Evolutionary conservation across 2,888 invertebrate species (phyloP), one percentile per base, ranked within the genome.

Genomic region (Chrysina gloriosa): DNA sequence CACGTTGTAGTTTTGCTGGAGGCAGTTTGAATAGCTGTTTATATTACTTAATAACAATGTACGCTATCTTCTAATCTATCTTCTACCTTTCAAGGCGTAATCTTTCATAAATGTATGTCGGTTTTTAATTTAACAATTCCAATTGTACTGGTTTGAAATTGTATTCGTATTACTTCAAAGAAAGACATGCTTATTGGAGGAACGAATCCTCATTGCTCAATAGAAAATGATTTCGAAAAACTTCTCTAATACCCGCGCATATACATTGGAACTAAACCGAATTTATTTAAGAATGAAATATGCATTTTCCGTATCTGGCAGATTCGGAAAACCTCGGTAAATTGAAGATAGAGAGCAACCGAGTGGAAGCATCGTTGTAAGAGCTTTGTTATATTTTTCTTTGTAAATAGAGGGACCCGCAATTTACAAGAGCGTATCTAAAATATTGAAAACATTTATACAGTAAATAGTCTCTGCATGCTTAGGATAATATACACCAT

Each of bases 221-320:
- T 19, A 52, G 16, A 7, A 31, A 16, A 52, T 14, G 31, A 19
- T 31, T 52, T 31, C 52, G 45, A 52, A 52, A 48, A 52, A 31
- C 31, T 52, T 52, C 5, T 16, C 25, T 29, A 11, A 19, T 31
- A 14, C 3, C 31, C 11, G 16, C 16, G 19, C 31, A 21, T 21
- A 34, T 19, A 52, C 31, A 52, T 52, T 52, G 52, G 52, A 31
- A 52, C 19, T 19, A 52, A 52, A 52, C 16, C 19, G 31, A 52
- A 52, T 52, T 52, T 52, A 52, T 45, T 45, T 45, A 45, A 52
- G 31, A 16, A n/a, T 52, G 52, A 52, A 31, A 52, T 29, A 45
- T 45, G 45, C 21, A 45, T 45, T 21, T 45, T 19, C 19, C 21
- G 19, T 21, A 45, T 45, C 23, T 45, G 45, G 45, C 9, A 14